phyloP scores from a whole-genome alignment of 1,140 invertebrate species.

The Chlorops oryzae region DNA sequence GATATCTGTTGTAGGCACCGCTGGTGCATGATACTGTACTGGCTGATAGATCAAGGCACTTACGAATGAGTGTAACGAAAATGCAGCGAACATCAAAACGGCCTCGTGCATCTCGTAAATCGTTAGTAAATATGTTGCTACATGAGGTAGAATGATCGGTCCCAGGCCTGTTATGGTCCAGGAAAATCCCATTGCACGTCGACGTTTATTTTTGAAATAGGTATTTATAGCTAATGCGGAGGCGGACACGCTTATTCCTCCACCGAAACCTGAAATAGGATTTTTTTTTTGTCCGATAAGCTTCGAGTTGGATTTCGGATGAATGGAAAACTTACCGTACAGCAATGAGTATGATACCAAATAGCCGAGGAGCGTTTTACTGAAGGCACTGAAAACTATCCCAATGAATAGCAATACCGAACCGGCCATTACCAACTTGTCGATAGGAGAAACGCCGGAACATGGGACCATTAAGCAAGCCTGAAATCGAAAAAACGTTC shows the following conservation, averaged over 20 bases:
- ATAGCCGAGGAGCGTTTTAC: slow-evolving; percentile 54
- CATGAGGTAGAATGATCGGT: slow-evolving; percentile 53
- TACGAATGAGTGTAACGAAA: slow-evolving; percentile 54
- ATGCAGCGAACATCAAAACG: slow-evolving; percentile 54
- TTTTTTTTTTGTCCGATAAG: not conserved
- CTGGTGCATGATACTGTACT: slow-evolving; percentile 54
- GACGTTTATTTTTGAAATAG: slow-evolving; percentile 55
- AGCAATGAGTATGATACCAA: slow-evolving; percentile 56
- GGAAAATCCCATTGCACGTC: slow-evolving; percentile 54
- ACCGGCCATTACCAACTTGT: slow-evolving; percentile 56
- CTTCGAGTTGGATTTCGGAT: too few relatives aligned
- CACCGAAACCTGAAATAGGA: slow-evolving; percentile 51
- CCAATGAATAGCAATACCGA: slow-evolving; percentile 52
- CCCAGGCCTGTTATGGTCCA: slow-evolving; percentile 57
- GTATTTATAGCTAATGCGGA: slow-evolving; percentile 57
- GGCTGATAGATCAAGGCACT: slow-evolving; percentile 57
- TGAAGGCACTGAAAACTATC: slow-evolving; percentile 53
- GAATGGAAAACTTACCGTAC: slow-evolving; percentile 56
- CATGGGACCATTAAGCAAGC: slow-evolving; percentile 60
- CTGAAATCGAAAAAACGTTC: slow-evolving; percentile 46
- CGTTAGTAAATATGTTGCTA: slow-evolving; percentile 52
- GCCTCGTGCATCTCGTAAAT: slow-evolving; percentile 54
- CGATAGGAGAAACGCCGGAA: slow-evolving; percentile 59
- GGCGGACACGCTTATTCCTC: slow-evolving; percentile 56
- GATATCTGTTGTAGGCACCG: not conserved